Conservation (phyloP, 1,140 invertebrate species). For the Pachyrhynchus sulphureomaculatus region DNA sequence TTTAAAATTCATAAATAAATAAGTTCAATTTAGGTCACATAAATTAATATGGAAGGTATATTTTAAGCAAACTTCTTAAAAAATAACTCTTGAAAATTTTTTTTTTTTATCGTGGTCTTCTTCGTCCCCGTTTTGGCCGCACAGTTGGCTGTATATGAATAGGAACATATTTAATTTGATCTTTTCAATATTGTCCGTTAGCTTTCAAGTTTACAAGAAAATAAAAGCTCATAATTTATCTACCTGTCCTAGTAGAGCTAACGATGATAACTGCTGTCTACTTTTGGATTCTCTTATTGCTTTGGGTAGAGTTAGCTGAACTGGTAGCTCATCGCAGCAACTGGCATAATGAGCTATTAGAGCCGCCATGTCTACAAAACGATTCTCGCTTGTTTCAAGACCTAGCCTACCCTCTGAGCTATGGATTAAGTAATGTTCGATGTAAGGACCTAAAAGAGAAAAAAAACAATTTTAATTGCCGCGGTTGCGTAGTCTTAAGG, state of each 20-base stretch:
- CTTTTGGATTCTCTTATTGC: constrained; percentile 83
- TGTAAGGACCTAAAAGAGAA: constrained; percentile 68
- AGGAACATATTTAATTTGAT: too few species aligned
- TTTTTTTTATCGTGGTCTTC: too few species aligned
- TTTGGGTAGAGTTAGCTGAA: constrained; percentile 82
- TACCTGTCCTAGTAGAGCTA: constrained; percentile 83
- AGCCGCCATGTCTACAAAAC: constrained; percentile 87
- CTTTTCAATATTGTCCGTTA: too few species aligned
- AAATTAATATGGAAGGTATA: too few species aligned
- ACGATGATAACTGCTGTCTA: constrained; percentile 83
- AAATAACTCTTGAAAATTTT: too few species aligned
- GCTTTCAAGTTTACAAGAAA: too few species aligned
- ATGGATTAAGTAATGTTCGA: constrained; percentile 95
- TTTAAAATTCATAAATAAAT: too few species aligned
- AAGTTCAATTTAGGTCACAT: too few species aligned
- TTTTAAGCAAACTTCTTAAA: too few species aligned
- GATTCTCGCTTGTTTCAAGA: constrained; percentile 90
- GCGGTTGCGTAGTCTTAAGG: neutral
- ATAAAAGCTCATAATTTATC: too few species aligned
- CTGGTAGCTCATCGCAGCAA: constrained; percentile 92
- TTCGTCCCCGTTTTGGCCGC: too few species aligned
- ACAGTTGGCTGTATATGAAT: too few species aligned
- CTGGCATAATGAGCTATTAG: constrained; percentile 91
- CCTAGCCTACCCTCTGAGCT: constrained; percentile 76
- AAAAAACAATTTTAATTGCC: neutral